phyloP scores from a whole-genome alignment of 2,113 vertebrate species.

The Nesogale talazaci region DNA sequence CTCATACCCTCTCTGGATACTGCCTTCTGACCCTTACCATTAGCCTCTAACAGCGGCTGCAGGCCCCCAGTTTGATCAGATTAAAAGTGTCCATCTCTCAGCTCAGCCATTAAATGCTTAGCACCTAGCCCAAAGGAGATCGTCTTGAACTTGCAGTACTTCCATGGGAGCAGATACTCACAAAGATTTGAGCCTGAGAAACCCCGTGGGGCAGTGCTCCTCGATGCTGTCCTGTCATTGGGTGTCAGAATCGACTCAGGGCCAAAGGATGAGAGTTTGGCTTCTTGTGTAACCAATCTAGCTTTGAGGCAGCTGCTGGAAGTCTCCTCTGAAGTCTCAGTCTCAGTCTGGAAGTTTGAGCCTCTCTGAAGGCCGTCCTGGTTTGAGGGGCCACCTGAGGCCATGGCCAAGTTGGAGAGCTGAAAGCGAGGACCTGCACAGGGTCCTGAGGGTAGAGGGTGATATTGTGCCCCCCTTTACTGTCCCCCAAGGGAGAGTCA shows the following conservation, averaged over 20 bases:
- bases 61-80: slow-evolving; percentile 79
- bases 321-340: slow-evolving; percentile 87
- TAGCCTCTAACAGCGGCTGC: slow-evolving; percentile 84
- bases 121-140: neutral
- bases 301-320: slow-evolving; percentile 88
- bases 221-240: too few relatives aligned
- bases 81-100: slow-evolving; percentile 91
- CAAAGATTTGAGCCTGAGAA: neutral
- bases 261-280: neutral
- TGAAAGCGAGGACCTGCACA: neutral
- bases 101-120: neutral
- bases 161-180: neutral
- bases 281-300: slow-evolving; percentile 85
- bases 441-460: neutral
- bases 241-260: neutral
- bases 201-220: neutral
- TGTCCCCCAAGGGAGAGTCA: neutral
- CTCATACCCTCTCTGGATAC: slow-evolving; percentile 86
- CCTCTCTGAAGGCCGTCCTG: slow-evolving; percentile 89
- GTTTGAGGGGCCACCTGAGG: slow-evolving; percentile 72
- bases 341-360: too few relatives aligned
- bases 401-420: neutral
- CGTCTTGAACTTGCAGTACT: neutral
- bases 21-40: slow-evolving; percentile 87
- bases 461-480: neutral